These are phyloP conservation scores for Cremastobaeus sp. DNA, from an alignment of 2,888 invertebrate species.

Conservation along the genomic window DNA sequence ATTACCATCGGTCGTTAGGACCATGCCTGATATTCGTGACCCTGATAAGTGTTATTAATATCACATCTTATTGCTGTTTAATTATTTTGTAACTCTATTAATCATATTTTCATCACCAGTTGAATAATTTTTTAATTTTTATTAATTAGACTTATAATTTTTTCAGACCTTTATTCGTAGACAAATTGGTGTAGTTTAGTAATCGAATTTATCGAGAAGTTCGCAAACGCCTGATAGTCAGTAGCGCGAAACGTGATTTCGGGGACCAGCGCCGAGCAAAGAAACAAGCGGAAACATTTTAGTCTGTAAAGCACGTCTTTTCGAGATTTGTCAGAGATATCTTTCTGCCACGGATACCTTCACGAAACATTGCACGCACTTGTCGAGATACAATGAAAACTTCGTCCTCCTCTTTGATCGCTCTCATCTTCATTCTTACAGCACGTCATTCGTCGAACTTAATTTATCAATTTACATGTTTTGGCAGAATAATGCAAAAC, in stretches of 20 bases:
- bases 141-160: no score
- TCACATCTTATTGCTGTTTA: no score
- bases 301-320: slow-evolving; percentile 33
- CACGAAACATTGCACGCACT: slow-evolving; percentile 11
- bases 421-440: slow-evolving; percentile 19
- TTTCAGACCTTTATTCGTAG: no score
- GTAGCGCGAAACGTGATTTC: slow-evolving; percentile 4
- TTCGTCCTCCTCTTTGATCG: background rate
- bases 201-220: no score
- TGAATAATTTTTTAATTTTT: no score
- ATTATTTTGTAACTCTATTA: no score
- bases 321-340: slow-evolving; percentile 16
- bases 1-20: no score
- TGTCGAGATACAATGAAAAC: background rate
- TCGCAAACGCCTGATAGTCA: background rate
- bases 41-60: no score
- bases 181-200: no score
- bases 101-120: no score
- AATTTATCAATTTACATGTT: background rate
- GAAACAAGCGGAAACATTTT: slow-evolving; percentile 11
- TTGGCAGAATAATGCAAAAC: background rate
- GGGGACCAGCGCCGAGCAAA: background rate
- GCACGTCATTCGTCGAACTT: background rate
- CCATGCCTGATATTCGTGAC: no score
- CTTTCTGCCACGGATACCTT: slow-evolving; percentile 9